These are phyloP conservation scores for Pogonocichla stellata DNA, from an alignment of 2,113 vertebrate genomes.

Conservation along the genomic window DNA sequence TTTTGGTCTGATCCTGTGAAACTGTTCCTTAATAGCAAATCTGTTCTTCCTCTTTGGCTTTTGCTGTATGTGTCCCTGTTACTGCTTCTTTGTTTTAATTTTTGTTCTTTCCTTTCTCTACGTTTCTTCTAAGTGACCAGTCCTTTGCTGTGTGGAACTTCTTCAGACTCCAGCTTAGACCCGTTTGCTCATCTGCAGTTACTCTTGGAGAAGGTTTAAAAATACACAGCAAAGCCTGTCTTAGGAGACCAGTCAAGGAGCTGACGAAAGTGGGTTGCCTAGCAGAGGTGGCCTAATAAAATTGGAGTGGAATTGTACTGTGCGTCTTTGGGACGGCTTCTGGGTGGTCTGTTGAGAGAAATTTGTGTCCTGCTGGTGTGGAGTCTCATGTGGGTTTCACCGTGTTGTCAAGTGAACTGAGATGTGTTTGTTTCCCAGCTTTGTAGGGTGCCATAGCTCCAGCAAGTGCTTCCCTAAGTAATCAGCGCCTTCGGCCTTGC, in stretches of 20 bases:
- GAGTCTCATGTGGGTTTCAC: neutral
- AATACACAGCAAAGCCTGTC: constrained; percentile 34
- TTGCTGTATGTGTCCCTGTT: neutral
- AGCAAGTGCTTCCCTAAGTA: neutral
- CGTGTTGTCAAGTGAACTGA: constrained; percentile 11
- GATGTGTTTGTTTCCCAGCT: constrained; percentile 50
- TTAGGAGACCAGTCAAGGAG: constrained; percentile 45
- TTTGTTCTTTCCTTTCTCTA: constrained; percentile 8
- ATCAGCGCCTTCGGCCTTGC: neutral
- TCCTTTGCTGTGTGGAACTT: constrained; percentile 4
- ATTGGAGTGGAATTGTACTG: constrained; percentile 12
- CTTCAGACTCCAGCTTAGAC: constrained; percentile 35
- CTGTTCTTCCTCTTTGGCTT: neutral
- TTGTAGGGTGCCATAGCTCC: neutral
- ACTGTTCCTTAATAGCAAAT: neutral
- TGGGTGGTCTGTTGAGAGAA: neutral
- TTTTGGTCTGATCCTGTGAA: neutral
- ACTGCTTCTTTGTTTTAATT: constrained; percentile 16
- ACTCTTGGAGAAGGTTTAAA: constrained; percentile 34
- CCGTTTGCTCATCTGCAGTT: neutral
- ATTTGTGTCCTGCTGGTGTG: neutral
- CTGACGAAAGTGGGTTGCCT: constrained; percentile 37
- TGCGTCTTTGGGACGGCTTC: neutral
- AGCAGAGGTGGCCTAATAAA: constrained; percentile 36
- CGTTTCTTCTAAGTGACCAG: neutral